These are phyloP conservation scores for Penelope pileata DNA, from an alignment of 2,113 vertebrate species.

Conservation along the genomic window DNA sequence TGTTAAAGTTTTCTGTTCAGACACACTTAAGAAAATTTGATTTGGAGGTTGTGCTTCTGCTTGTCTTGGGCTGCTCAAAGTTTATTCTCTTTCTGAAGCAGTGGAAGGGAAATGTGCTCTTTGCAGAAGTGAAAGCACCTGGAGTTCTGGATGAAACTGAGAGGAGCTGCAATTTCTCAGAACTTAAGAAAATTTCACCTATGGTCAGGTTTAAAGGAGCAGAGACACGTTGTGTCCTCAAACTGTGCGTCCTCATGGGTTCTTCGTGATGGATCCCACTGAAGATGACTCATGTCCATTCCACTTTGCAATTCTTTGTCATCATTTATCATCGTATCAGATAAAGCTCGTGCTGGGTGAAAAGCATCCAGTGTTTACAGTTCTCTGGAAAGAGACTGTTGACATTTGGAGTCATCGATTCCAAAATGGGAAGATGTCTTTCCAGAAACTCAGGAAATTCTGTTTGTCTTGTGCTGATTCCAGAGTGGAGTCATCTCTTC, in stretches of 20 bases:
- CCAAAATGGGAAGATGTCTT: accelerated
- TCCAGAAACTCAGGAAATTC: background rate
- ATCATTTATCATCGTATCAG: background rate
- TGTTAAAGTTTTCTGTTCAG: background rate
- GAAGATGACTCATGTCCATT: background rate
- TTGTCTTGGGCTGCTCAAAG: background rate
- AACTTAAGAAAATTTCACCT: background rate
- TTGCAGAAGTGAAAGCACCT: background rate
- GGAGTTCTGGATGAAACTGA: background rate
- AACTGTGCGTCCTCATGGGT: background rate
- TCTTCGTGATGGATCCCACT: accelerated
- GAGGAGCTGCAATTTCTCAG: background rate
- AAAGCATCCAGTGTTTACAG: background rate
- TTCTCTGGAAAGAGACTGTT: background rate
- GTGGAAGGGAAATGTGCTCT: background rate
- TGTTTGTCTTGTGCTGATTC: background rate
- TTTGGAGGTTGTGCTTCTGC: background rate
- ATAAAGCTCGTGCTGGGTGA: background rate
- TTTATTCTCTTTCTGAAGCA: background rate
- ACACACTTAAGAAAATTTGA: background rate
- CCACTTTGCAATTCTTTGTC: background rate
- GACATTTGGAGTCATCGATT: background rate
- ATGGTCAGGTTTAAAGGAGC: background rate
- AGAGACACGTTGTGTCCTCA: background rate
- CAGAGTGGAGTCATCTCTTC: background rate